phyloP scores from a whole-genome alignment of 1,140 invertebrate species.

The Drosophila kikkawai region DNA sequence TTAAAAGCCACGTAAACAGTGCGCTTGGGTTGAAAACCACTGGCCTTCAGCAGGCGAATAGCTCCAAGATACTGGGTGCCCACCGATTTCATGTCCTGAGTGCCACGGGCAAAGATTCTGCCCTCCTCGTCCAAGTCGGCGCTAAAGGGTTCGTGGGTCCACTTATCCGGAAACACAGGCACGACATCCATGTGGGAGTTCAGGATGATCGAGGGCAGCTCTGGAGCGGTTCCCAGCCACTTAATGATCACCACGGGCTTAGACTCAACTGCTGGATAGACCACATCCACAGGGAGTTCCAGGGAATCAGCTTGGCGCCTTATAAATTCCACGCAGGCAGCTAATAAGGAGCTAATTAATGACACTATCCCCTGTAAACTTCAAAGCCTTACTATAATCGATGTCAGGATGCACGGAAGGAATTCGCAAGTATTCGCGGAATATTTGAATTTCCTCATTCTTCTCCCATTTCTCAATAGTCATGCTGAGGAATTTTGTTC shows the following conservation, averaged over 20 bases:
- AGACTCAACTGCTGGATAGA: slow-evolving; percentile 78
- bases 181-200: slow-evolving; percentile 96
- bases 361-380: neutral
- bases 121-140: slow-evolving; percentile 91
- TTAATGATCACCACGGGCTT: slow-evolving; percentile 92
- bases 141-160: slow-evolving; percentile 89
- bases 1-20: slow-evolving; percentile 93
- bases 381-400: slow-evolving; percentile 87
- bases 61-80: slow-evolving; percentile 86
- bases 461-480: slow-evolving; percentile 84
- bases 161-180: slow-evolving; percentile 89
- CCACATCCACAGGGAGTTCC: slow-evolving; percentile 87
- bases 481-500: slow-evolving; percentile 24
- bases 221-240: slow-evolving; percentile 89
- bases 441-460: slow-evolving; percentile 90
- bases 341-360: slow-evolving; percentile 68
- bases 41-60: slow-evolving; percentile 86
- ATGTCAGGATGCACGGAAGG: slow-evolving; percentile 93
- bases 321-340: slow-evolving; percentile 87
- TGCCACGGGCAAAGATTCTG: slow-evolving; percentile 92
- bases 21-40: slow-evolving; percentile 87
- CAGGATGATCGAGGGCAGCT: slow-evolving; percentile 89
- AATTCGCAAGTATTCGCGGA: slow-evolving; percentile 92
- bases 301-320: slow-evolving; percentile 88
- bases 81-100: slow-evolving; percentile 88